phyloP scores from a whole-genome alignment of 2,113 vertebrate species.

The Scalopus aquaticus region DNA sequence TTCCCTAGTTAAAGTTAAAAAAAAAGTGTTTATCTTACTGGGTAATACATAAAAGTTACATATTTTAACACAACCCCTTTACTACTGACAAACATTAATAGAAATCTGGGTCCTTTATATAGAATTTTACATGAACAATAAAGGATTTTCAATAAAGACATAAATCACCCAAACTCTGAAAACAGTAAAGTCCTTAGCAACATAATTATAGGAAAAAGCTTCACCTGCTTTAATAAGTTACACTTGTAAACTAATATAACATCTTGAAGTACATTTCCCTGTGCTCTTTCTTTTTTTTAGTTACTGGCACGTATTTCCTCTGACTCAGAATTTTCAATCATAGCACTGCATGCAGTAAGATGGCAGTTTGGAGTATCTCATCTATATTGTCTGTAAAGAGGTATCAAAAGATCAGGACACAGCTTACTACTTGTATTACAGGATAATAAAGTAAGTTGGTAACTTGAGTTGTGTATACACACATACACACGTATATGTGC shows the following conservation, averaged over 20 bases:
- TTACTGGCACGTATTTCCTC: not conserved
- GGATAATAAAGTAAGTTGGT: not conserved
- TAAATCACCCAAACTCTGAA: slow-evolving; percentile 17
- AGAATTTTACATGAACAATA: slow-evolving; percentile 31
- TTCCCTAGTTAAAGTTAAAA: slow-evolving; percentile 88
- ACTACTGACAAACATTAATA: slow-evolving; percentile 39
- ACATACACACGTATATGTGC: not conserved
- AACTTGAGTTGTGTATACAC: not conserved
- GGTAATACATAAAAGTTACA: slow-evolving; percentile 49
- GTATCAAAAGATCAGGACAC: not conserved
- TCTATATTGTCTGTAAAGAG: not conserved
- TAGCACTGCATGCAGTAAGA: not conserved
- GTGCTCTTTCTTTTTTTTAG: not conserved
- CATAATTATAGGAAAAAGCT: not conserved
- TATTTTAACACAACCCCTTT: slow-evolving; percentile 49
- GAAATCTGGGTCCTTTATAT: slow-evolving; percentile 4
- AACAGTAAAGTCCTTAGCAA: slow-evolving; percentile 30
- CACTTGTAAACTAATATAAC: not conserved
- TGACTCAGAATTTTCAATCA: not conserved
- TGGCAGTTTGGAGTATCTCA: not conserved
- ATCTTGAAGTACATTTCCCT: not conserved
- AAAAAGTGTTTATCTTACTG: slow-evolving; percentile 55
- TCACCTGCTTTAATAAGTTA: not conserved
- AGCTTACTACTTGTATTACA: not conserved
- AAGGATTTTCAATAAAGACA: not conserved